Evolutionary conservation across 2,113 vertebrate species (phyloP).

Genomic region (Erinaceus europaeus): DNA sequence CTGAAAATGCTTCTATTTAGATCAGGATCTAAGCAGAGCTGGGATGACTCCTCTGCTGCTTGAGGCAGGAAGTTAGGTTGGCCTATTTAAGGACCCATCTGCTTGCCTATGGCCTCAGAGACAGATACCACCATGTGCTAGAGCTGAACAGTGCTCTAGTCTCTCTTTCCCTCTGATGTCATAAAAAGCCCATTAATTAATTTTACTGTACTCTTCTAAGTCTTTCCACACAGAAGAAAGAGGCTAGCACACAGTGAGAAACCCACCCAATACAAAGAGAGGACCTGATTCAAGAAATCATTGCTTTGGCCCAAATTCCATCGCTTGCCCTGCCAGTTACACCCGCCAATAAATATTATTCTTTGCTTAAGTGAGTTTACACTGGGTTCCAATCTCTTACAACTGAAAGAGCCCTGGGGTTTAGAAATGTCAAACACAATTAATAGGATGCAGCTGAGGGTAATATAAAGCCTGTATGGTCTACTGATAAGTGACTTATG

Average conservation of each 20-base stretch:
- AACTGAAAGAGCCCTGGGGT: slow-evolving; percentile 39
- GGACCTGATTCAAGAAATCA: not conserved
- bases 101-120: too few relatives aligned
- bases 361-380: slow-evolving; percentile 56
- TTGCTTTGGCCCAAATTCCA: not conserved
- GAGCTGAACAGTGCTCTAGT: too few relatives aligned
- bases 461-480: not conserved
- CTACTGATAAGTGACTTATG: slow-evolving; percentile 52
- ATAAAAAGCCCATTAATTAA: too few relatives aligned
- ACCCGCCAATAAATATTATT: slow-evolving; percentile 45
- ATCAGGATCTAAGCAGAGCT: not conserved
- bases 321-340: slow-evolving; percentile 11
- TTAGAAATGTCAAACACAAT: slow-evolving; percentile 57
- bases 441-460: slow-evolving; percentile 37
- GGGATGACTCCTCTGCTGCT: not conserved
- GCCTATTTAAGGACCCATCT: too few relatives aligned
- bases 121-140: too few relatives aligned
- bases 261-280: not conserved
- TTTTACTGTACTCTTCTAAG: too few relatives aligned
- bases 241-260: not conserved
- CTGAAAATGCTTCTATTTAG: not conserved
- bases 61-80: too few relatives aligned
- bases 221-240: not conserved
- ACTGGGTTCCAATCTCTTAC: slow-evolving; percentile 57
- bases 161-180: too few relatives aligned